Evolutionary conservation across 30 jellyfish, hydroid and myxozoan genomes (phyloP), one percentile per base, ranked within the genome.

Genomic region (Aurelia aurita): DNA sequence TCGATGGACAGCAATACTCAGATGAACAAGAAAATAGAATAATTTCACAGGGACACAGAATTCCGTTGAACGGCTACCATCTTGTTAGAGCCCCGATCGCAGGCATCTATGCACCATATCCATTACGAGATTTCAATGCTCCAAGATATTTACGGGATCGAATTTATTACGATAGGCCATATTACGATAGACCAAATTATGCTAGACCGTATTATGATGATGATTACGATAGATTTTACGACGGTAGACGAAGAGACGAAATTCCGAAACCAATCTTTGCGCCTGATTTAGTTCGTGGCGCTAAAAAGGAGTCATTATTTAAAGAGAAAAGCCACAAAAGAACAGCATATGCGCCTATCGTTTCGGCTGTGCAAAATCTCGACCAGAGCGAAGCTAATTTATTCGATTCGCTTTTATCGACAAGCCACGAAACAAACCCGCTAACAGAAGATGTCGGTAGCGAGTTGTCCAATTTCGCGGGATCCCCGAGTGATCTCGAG

Each of bases 331-430:
- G 78, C 18, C 34, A 63, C 34, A 81, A 68, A 23, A 34, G 83
- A 26, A 81, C 74, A 44, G 85, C 85, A 14, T 81, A 81, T 45
- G 72, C 91, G 5, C 91, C 91, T 5, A 68, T 81, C 32, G 85
- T 81, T 13, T 68, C 91, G 55, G 91, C 91, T 39, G 91, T 81
- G 23, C 91, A 68, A 20, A 81, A 68, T 39, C 71, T 81, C 60
- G 91, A 81, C 58, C 77, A 73, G 32, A 81, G 85, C 39, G 91
- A 81, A 58, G 80, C 84, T 3, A 72, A 72, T 28, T 81, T 81
- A 35, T 81, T 81, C 49, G 85, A 81, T 29, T 67, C 91, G 12
- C 77, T 81, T 18, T 57, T 81, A 12, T 72, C 85, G 8, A 68
- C 80, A 3, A 32, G 63, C 46, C 91, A 68, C 72, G 85, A 69